Conservation (phyloP, 2,113 vertebrate species). For the Zingel zingel region DNA sequence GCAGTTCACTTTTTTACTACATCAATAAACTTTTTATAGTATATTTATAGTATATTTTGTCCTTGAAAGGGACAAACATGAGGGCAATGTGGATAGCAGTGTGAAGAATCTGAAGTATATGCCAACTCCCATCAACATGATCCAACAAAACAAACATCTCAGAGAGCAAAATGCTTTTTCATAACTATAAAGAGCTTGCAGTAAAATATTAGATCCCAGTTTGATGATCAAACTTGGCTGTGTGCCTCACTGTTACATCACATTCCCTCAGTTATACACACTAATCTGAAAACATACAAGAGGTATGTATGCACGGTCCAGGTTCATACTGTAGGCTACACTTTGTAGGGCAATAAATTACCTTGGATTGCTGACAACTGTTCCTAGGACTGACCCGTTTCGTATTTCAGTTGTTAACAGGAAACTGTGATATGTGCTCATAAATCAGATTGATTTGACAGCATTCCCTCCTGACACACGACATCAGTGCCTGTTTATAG, state of each 20-base stretch:
- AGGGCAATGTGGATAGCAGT: not conserved
- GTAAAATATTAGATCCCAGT: conserved; percentile 1
- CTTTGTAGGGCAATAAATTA: conserved; percentile 37
- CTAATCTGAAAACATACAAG: conserved; percentile 54
- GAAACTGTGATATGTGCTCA: conserved; percentile 27
- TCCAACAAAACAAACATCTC: not conserved
- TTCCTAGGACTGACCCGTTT: conserved; percentile 18
- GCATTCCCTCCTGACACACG: conserved; percentile 6
- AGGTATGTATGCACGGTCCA: conserved; percentile 29
- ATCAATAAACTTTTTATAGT: conserved; percentile 9
- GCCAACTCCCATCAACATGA: not conserved
- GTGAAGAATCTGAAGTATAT: conserved; percentile 6
- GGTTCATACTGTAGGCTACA: not conserved
- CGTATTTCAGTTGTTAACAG: conserved; percentile 48
- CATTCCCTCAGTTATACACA: conserved; percentile 39
- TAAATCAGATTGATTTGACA: conserved; percentile 52
- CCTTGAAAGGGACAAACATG: not conserved
- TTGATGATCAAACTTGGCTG: conserved; percentile 8
- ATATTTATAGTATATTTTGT: not conserved
- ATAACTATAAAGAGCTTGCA: not conserved
- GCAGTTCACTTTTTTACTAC: not conserved
- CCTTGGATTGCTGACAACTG: conserved; percentile 44
- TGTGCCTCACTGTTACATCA: not conserved
- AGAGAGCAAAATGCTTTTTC: not conserved
- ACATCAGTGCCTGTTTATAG: conserved; percentile 46